Evolutionary conservation across 2,113 vertebrate species (phyloP).

Genomic region (Picathartes gymnocephalus): DNA sequence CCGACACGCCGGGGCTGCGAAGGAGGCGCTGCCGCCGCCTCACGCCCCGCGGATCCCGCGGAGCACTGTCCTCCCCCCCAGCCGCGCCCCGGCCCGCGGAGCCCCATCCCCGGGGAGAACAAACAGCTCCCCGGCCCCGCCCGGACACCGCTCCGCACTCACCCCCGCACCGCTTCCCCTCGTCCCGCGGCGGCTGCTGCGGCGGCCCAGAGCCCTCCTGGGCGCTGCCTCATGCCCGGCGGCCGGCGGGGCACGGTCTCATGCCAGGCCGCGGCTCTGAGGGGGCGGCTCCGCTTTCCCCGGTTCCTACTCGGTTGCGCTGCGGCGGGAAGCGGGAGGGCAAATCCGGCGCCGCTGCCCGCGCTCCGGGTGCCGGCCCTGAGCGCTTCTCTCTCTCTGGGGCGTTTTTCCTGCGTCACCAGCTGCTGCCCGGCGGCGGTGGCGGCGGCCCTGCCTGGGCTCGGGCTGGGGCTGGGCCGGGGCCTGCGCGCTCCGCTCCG

Average conservation of each 20-base stretch:
- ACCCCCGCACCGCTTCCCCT: constrained; percentile 37
- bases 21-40: not conserved
- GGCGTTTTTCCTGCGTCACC: constrained; percentile 68
- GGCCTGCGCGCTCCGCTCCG: constrained; percentile 41
- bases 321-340: not conserved
- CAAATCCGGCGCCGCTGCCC: not conserved
- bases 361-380: not conserved
- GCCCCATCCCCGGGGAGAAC: not conserved
- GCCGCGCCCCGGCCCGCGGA: not conserved
- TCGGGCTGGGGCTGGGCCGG: constrained; percentile 10
- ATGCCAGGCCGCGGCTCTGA: constrained; percentile 22
- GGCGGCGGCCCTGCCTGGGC: constrained; percentile 31
- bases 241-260: constrained; percentile 16
- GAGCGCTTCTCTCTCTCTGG: constrained; percentile 12
- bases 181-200: constrained; percentile 32
- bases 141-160: constrained; percentile 13
- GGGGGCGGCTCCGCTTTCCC: constrained; percentile 19
- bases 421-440: constrained; percentile 11
- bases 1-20: constrained; percentile 34
- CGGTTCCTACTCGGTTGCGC: not conserved
- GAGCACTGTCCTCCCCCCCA: not conserved
- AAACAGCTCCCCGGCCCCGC: constrained; percentile 9
- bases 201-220: constrained; percentile 34
- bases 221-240: constrained; percentile 53
- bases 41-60: not conserved